A percentile compares a stretch with the other conserved stretches of the same genome.
Conservation (phyloP, 2,113 vertebrate genomes). For the Scartelaos histophorus region DNA sequence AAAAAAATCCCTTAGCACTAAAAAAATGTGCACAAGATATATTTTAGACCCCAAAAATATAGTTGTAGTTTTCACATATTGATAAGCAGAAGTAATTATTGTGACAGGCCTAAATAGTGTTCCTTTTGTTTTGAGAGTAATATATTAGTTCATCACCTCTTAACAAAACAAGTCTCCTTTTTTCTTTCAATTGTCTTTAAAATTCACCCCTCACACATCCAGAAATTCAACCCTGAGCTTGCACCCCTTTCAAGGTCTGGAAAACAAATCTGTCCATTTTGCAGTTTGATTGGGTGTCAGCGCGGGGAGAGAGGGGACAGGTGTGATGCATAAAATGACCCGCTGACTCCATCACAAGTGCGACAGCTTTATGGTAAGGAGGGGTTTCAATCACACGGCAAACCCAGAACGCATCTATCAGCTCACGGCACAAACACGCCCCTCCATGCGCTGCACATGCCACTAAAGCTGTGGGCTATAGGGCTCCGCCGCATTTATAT, state of each 20-base stretch:
- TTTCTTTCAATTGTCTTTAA: neutral
- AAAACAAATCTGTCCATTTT: constrained; percentile 80
- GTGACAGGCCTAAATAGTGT: no score
- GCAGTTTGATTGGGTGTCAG: constrained; percentile 74
- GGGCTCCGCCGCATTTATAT: constrained; percentile 34
- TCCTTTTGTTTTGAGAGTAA: neutral
- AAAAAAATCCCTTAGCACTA: no score
- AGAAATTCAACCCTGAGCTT: constrained; percentile 38
- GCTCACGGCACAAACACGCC: constrained; percentile 20
- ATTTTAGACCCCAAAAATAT: no score
- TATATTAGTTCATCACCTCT: neutral
- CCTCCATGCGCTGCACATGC: constrained; percentile 23
- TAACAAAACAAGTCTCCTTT: neutral
- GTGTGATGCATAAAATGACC: constrained; percentile 76
- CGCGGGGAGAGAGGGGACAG: constrained; percentile 67
- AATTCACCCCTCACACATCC: constrained; percentile 16
- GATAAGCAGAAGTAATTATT: no score
- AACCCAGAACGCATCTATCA: constrained; percentile 70
- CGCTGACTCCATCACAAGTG: constrained; percentile 69
- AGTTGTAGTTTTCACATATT: no score
- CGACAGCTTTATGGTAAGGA: constrained; percentile 77
- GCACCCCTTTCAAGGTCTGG: constrained; percentile 73
- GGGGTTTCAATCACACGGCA: constrained; percentile 75
- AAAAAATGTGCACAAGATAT: no score
- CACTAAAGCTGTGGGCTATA: constrained; percentile 45